A percentile compares a stretch with the other conserved stretches of the same genome.
phyloP scores from a whole-genome alignment of 2,797 vertebrate genomes.

The Xenops minutus region DNA sequence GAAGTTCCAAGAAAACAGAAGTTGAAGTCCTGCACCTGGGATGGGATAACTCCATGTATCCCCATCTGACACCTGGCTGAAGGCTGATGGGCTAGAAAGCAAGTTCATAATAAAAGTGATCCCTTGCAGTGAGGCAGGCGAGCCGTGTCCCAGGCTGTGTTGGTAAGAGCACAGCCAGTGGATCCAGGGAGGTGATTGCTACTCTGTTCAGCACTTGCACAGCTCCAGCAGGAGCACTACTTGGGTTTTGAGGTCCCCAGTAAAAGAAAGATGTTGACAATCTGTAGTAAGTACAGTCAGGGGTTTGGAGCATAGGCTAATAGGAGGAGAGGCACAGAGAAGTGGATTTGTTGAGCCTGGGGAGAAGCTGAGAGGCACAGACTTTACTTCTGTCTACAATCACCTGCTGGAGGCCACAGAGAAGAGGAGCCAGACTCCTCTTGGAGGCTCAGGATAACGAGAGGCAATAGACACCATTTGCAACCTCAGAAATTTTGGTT shows the following conservation, averaged over 20 bases:
- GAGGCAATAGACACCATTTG: neutral
- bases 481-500: neutral
- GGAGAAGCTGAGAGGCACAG: neutral
- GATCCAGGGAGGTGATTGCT: neutral
- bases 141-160: neutral
- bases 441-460: neutral
- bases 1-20: neutral
- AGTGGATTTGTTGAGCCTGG: neutral
- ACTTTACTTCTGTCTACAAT: neutral
- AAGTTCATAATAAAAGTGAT: neutral
- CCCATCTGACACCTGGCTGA: neutral
- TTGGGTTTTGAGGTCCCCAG: neutral
- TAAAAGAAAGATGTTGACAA: fast-evolving
- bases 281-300: neutral
- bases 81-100: neutral
- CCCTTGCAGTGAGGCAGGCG: neutral
- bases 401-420: neutral
- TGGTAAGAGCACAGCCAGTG: neutral
- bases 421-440: neutral
- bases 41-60: neutral
- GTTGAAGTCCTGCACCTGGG: neutral
- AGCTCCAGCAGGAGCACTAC: neutral
- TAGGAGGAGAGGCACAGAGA: neutral
- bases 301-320: neutral
- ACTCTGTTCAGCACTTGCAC: neutral